These are phyloP conservation scores for Erythrocebus patas DNA, from an alignment of 2,113 vertebrate species.

Conservation along the genomic window DNA sequence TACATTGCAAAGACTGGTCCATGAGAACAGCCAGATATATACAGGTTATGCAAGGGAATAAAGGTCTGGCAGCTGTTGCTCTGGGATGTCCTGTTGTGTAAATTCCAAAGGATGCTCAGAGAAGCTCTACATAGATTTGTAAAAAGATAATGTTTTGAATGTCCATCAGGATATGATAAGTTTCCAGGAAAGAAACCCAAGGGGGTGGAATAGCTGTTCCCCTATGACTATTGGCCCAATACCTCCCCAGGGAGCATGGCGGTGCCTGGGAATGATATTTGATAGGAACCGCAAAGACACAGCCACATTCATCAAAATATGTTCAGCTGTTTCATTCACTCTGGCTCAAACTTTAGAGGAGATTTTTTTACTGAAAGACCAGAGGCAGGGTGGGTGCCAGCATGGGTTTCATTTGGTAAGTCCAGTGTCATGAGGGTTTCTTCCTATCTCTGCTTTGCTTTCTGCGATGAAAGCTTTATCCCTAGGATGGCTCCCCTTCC, in stretches of 20 bases:
- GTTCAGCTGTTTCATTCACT: background rate
- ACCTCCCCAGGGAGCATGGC: background rate
- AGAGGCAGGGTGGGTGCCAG: too few relatives aligned
- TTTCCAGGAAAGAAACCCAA: background rate
- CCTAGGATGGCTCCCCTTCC: too few relatives aligned
- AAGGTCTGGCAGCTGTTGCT: background rate
- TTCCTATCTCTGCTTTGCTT: too few relatives aligned
- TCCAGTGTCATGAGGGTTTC: too few relatives aligned
- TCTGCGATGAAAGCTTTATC: too few relatives aligned
- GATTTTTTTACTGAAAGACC: background rate
- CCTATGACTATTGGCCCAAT: fast-evolving
- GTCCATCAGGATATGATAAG: background rate
- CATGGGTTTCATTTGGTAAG: too few relatives aligned
- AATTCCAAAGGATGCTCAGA: background rate
- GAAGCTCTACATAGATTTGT: background rate
- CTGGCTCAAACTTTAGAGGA: background rate
- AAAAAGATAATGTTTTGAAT: background rate
- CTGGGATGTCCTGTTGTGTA: background rate
- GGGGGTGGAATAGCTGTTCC: background rate
- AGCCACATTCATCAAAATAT: background rate
- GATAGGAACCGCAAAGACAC: background rate
- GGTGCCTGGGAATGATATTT: too few relatives aligned
- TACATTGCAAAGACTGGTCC: background rate
- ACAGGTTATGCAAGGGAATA: background rate
- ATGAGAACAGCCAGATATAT: background rate